phyloP scores from a whole-genome alignment of 2,888 invertebrate species.

The Stictocephala bisonia region DNA sequence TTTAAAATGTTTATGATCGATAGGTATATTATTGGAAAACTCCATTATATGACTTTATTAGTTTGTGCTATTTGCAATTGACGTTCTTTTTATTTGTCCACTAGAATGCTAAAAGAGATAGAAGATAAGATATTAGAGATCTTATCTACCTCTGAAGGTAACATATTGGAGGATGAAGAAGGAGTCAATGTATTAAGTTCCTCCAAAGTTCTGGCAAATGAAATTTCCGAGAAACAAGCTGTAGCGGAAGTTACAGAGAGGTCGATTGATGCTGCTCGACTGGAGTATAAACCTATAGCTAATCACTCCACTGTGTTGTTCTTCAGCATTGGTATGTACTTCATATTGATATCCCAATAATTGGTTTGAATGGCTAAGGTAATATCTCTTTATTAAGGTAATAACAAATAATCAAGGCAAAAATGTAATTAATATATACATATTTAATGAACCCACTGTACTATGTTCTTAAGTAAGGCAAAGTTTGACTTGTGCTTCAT shows the following conservation, averaged over 20 bases:
- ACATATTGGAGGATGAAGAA: constrained; percentile 91
- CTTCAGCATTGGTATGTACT: constrained; percentile 82
- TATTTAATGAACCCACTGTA: no score
- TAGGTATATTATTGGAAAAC: background rate
- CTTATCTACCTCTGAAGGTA: constrained; percentile 77
- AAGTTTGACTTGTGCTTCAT: no score
- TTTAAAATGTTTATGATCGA: background rate
- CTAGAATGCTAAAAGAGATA: constrained; percentile 83
- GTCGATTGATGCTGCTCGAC: constrained; percentile 86
- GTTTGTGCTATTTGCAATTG: background rate
- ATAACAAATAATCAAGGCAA: no score
- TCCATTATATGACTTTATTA: no score
- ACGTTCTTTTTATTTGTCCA: constrained; percentile 43
- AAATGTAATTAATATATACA: no score
- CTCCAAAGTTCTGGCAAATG: constrained; percentile 89
- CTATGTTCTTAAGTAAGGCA: no score
- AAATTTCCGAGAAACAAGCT: constrained; percentile 91
- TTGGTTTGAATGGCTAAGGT: no score
- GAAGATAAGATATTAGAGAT: constrained; percentile 91
- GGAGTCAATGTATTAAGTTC: constrained; percentile 90
- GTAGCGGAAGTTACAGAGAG: constrained; percentile 90
- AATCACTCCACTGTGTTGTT: constrained; percentile 90
- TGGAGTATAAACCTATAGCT: constrained; percentile 91
- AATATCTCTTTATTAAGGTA: no score
- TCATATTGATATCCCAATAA: no score